Evolutionary conservation across 2,888 invertebrate species (phyloP).

Genomic region (Lithophane semibrunnea): DNA sequence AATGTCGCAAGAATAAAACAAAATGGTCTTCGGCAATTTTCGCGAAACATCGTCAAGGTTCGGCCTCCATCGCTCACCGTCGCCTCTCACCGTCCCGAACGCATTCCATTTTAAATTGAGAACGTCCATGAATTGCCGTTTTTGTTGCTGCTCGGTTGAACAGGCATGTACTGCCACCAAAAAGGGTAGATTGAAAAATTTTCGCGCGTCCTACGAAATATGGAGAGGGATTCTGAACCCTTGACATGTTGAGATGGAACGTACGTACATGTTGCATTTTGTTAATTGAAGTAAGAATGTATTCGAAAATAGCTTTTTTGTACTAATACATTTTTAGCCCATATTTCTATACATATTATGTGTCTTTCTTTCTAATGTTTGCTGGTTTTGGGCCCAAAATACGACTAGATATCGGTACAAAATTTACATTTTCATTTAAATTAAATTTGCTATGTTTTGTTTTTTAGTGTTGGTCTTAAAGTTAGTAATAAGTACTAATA

Average conservation of each 20-base stretch:
- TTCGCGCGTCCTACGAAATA: constrained; percentile 64
- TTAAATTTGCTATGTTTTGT: too few species aligned
- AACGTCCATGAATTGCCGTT: constrained; percentile 70
- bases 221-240: constrained; percentile 45
- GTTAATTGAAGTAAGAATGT: not conserved
- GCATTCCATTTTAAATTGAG: constrained; percentile 72
- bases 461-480: too few species aligned
- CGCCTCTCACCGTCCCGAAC: constrained; percentile 57
- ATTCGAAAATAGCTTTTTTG: not conserved
- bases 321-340: not conserved
- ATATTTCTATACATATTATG: not conserved
- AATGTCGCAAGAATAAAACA: constrained; percentile 24
- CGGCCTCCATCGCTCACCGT: constrained; percentile 68
- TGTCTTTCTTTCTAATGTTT: not conserved
- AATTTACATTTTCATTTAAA: too few species aligned
- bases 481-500: too few species aligned
- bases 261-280: constrained; percentile 9
- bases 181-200: constrained; percentile 71
- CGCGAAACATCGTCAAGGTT: constrained; percentile 53
- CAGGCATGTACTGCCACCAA: constrained; percentile 60
- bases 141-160: constrained; percentile 67
- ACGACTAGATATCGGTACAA: not conserved
- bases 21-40: constrained; percentile 49
- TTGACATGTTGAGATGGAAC: constrained; percentile 17
- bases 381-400: not conserved